Percentiles rank a stretch among this genome's conserved stretches.
Conservation (phyloP, 1,140 invertebrate genomes). For the Drosophila pandora region DNA sequence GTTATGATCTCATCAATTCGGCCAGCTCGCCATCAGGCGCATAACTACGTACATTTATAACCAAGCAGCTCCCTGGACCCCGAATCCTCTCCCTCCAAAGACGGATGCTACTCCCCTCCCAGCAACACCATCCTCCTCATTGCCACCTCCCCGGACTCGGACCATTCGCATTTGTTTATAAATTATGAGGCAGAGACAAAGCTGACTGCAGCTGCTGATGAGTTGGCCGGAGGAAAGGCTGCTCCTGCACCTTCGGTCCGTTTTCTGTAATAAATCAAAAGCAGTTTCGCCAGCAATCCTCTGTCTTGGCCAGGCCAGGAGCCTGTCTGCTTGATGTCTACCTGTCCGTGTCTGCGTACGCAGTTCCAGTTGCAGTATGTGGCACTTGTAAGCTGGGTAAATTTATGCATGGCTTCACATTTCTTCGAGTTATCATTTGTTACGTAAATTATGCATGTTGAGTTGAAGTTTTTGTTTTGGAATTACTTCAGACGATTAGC, state of each 20-base stretch:
- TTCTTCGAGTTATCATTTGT: constrained; percentile 82
- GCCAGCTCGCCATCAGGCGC: constrained; percentile 28
- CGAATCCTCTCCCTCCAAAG: neutral
- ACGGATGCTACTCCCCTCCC: constrained; percentile 43
- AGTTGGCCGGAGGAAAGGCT: constrained; percentile 45
- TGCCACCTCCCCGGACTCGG: constrained; percentile 21
- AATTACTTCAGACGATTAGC: constrained; percentile 74
- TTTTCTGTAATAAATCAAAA: constrained; percentile 72
- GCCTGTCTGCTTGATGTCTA: constrained; percentile 54
- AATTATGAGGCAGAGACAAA: constrained; percentile 68
- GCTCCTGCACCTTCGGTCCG: constrained; percentile 25
- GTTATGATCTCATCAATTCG: constrained; percentile 54
- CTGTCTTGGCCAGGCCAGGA: constrained; percentile 40
- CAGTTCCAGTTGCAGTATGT: constrained; percentile 53
- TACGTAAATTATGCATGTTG: constrained; percentile 81
- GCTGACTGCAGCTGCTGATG: constrained; percentile 78
- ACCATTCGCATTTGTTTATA: constrained; percentile 59
- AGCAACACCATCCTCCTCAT: neutral
- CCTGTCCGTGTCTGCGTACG: constrained; percentile 14
- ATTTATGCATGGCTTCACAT: constrained; percentile 81
- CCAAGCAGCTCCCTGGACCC: constrained; percentile 8
- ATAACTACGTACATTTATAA: constrained; percentile 43
- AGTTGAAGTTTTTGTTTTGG: constrained; percentile 71
- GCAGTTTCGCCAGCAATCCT: constrained; percentile 64
- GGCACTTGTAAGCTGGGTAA: constrained; percentile 56